Evolutionary conservation across 2,797 vertebrate species (phyloP), one percentile per base, ranked within the genome.

Genomic region (Limosa lapponica): DNA sequence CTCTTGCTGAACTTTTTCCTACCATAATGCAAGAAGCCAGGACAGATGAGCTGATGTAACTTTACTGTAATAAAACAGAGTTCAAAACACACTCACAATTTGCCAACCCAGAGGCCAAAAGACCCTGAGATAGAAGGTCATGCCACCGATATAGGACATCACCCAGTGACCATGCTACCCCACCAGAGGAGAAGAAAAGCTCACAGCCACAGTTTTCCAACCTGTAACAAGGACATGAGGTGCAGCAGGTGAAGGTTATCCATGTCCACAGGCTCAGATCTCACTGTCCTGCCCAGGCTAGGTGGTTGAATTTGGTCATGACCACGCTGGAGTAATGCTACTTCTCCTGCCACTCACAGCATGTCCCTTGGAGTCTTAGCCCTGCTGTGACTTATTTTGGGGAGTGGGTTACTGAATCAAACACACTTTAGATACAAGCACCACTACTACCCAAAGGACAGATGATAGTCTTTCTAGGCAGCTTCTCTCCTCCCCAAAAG

Each of bases 1-100:
- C 30, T 89, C 55, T 87, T 80, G 27, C 44, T 87, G 88, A 90
- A 90, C 81, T 51, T 92, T 91, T 88, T 87, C 88, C 57, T 65
- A 77, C 59, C 19, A 37, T 4, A 65, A 22, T n/a, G 24, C 49
- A 65, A 89, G 71, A 85, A 91, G 25, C 64, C 57, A 58, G 25
- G 24, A 36, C 16, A 89, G 37, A 46, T 89, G n/a, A 93, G 82
- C 81, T 96, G 87, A 93, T 90, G 91, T 59, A 94, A 96, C 57
- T 62, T 66, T 66, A 61, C 48, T 73, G 93, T 95, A 95, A 91
- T 52, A 84, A 73, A 92, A 90, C 10, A 64, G 65, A 84, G 58
- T 25, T 75, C 66, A 86, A 90, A 89, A 90, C 78, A 3, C 46
- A 66, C 17, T 37, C 11, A 13, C 24, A n/a, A 81, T 90, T 93